Percentiles rank a stretch among this genome's conserved stretches.
phyloP scores from a whole-genome alignment of 2,888 invertebrate species.

The Drosophila testacea region DNA sequence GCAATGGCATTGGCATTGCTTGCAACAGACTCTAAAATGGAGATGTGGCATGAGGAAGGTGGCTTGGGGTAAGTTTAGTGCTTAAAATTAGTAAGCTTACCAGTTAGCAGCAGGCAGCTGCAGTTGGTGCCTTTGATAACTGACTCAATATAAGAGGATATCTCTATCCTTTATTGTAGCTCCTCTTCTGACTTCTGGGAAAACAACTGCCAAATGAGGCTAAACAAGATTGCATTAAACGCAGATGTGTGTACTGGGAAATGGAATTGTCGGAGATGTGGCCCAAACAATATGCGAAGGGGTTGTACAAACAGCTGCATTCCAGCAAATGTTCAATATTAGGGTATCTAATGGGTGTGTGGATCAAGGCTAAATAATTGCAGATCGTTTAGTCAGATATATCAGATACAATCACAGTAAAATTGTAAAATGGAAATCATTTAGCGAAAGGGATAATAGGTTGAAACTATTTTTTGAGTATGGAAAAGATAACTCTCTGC shows the following conservation, averaged over 20 bases:
- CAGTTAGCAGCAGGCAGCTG: slow-evolving; percentile 45
- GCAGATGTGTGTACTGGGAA: slow-evolving; percentile 41
- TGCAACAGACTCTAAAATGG: not conserved
- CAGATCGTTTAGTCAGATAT: slow-evolving; percentile 1
- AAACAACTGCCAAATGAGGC: slow-evolving; percentile 19
- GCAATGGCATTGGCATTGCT: slow-evolving; percentile 60
- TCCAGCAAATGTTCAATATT: not conserved
- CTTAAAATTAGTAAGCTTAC: slow-evolving; percentile 67
- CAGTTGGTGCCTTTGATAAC: slow-evolving; percentile 55
- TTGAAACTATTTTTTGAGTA: too few species aligned
- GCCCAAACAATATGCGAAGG: slow-evolving; percentile 17
- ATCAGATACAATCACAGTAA: not conserved
- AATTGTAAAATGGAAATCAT: not conserved
- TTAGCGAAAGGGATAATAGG: too few species aligned
- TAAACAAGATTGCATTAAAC: slow-evolving; percentile 65
- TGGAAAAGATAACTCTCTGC: too few species aligned
- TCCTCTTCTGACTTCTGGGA: slow-evolving; percentile 8
- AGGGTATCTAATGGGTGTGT: not conserved
- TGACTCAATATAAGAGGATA: slow-evolving; percentile 39
- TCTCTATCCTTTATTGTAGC: slow-evolving; percentile 7
- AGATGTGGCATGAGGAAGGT: not conserved
- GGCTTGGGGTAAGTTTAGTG: slow-evolving; percentile 4
- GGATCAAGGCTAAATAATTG: slow-evolving; percentile 27
- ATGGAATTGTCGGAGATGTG: not conserved
- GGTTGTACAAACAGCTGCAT: slow-evolving; percentile 43